Evolutionary conservation across 1,140 invertebrate genomes (phyloP).

Genomic region (Calliphora vicina): DNA sequence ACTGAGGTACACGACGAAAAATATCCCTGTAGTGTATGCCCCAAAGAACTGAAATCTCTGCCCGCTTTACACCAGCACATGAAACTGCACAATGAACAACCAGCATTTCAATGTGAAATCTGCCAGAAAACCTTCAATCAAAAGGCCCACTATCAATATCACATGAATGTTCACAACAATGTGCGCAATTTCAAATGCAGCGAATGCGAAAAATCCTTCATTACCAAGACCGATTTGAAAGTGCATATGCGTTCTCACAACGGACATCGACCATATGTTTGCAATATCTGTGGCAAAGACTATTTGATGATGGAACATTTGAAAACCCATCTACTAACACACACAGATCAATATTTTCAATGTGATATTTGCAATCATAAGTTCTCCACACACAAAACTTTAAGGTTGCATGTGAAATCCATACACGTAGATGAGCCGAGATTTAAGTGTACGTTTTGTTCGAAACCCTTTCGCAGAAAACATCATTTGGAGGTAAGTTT

Average conservation of each 20-base stretch:
- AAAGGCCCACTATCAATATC: conserved; percentile 41
- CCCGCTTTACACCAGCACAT: conserved; percentile 25
- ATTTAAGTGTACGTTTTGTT: conserved; percentile 38
- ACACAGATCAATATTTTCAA: conserved; percentile 36
- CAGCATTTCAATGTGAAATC: conserved; percentile 38
- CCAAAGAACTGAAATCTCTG: conserved; percentile 20
- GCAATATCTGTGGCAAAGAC: conserved; percentile 44
- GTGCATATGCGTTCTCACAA: conserved; percentile 49
- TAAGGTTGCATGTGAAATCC: conserved; percentile 25
- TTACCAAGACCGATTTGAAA: conserved; percentile 45
- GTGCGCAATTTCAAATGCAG: conserved; percentile 42
- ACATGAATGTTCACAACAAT: conserved; percentile 40
- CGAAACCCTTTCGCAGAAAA: conserved; percentile 39
- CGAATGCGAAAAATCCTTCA: conserved; percentile 45
- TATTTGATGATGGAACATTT: conserved; percentile 37
- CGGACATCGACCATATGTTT: conserved; percentile 42
- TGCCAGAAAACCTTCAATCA: conserved; percentile 41
- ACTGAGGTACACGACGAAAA: conserved; percentile 19
- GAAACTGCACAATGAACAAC: conserved; percentile 29
- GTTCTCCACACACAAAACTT: conserved; percentile 36
- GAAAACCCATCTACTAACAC: conserved; percentile 35
- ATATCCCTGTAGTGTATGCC: conserved; percentile 35
- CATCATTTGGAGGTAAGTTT: conserved; percentile 41
- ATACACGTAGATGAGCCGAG: conserved; percentile 31
- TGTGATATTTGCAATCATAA: conserved; percentile 39